phyloP scores from a whole-genome alignment of 92 coral and sea anemone species.

The Scolanthus callimorphus region DNA sequence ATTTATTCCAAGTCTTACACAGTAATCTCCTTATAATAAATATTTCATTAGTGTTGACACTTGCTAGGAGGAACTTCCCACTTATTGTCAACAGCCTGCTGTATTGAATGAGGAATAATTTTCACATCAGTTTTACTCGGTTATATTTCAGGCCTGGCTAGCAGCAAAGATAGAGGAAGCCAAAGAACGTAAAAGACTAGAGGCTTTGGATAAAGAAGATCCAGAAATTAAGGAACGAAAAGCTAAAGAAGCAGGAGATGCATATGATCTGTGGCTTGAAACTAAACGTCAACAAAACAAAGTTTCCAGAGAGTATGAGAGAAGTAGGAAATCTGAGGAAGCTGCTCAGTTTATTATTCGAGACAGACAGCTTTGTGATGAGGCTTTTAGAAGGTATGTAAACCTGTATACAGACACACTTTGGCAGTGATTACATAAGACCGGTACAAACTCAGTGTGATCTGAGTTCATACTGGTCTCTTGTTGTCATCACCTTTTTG shows the following conservation, averaged over 20 bases:
- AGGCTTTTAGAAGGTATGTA: constrained; percentile 93
- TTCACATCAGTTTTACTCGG: too few relatives aligned
- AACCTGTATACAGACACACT: too few relatives aligned
- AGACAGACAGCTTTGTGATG: constrained; percentile 90
- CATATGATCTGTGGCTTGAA: constrained; percentile 76
- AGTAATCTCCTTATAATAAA: too few relatives aligned
- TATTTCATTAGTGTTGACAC: too few relatives aligned
- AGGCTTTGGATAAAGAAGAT: constrained; percentile 48
- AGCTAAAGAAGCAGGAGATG: constrained; percentile 50
- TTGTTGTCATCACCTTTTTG: too few relatives aligned
- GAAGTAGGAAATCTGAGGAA: constrained; percentile 71
- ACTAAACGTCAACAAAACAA: constrained; percentile 63
- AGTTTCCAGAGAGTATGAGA: constrained; percentile 50
- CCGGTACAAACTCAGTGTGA: too few relatives aligned
- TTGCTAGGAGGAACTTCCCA: too few relatives aligned
- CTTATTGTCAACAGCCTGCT: neutral
- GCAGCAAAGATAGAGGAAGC: constrained; percentile 75
- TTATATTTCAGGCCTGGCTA: constrained; percentile 93
- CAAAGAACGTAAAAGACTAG: constrained; percentile 46
- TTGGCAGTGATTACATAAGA: too few relatives aligned
- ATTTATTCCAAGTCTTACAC: too few relatives aligned
- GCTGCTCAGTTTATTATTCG: constrained; percentile 81
- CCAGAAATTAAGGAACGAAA: constrained; percentile 38
- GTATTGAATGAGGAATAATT: too few relatives aligned
- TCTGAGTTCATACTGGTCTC: too few relatives aligned